Evolutionary conservation across 2,113 vertebrate genomes (phyloP).

Genomic region (Tragelaphus imberbis): DNA sequence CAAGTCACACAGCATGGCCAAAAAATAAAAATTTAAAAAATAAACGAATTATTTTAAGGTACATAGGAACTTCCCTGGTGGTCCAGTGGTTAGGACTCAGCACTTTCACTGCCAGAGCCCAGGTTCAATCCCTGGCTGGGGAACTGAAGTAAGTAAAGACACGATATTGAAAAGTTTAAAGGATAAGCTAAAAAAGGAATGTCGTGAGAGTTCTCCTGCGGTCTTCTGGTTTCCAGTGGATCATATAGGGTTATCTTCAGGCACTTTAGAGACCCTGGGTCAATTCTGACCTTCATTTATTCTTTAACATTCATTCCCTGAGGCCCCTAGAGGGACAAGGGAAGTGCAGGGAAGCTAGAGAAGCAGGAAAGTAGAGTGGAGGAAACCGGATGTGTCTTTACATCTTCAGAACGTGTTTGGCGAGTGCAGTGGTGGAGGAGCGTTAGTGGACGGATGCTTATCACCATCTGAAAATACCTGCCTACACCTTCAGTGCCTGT

Average conservation of each 20-base stretch:
- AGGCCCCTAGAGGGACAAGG: not conserved
- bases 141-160: not conserved
- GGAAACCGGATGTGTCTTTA: accelerated
- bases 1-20: not conserved
- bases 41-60: not conserved
- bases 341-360: not conserved
- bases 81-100: not conserved
- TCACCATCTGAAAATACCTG: not conserved
- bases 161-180: not conserved
- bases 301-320: not conserved
- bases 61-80: not conserved
- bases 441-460: not conserved
- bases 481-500: not conserved
- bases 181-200: not conserved
- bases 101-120: not conserved
- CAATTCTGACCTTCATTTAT: not conserved
- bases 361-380: not conserved
- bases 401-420: not conserved
- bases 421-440: not conserved
- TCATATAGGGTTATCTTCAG: not conserved
- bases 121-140: not conserved
- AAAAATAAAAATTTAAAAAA: not conserved
- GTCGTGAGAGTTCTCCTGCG: not conserved
- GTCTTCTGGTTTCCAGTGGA: no score
- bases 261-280: not conserved